Evolutionary conservation across 2,113 vertebrate genomes (phyloP), one percentile per base, ranked within the genome.

Genomic region (Megaleporinus macrocephalus): DNA sequence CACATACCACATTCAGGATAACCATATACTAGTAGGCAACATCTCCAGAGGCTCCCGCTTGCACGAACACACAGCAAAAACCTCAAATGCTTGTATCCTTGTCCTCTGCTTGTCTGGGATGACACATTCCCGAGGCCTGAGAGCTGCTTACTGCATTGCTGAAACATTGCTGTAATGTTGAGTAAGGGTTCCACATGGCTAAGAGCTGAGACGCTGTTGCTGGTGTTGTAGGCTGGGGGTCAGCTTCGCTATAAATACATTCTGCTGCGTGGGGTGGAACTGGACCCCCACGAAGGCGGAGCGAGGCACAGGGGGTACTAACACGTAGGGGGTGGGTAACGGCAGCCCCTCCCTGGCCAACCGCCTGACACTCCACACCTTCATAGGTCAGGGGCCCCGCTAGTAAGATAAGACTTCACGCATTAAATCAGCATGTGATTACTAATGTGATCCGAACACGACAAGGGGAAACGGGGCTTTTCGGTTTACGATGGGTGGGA

Each of bases 191-290:
- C 26, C 61, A 77, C 47, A 65, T 51, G 30, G 20, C 33, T 47
- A 22, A 0, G 24, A 55, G 69, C 44, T 18, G 26, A 83, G 41
- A 77, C 26, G 4, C 66, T 77, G 63, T 57, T 57, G 57, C 59
- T 76, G 59, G 69, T 72, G 63, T 51, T 55, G 24, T 47, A 33
- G 53, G 29, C 63, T 44, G 47, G 79, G 57, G 57, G 61, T 73
- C 12, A 65, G 49, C n/a, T 72, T n/a, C 7, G 87, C 91, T 95
- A 94, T 92, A 92, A 94, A 95, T 94, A 95, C 82, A 89, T 91
- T 92, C 89, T 94, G 94, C 94, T 94, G 92, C 71, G 90, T 91
- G 81, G 77, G 83, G 87, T 87, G 91, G 87, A 93, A 94, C 89
- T 85, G 89, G 91, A 89, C 89, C 76, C 26, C 62, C 77, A 44